A percentile compares a stretch with the other conserved stretches of the same genome.
phyloP scores from a whole-genome alignment of 2,797 vertebrate genomes.

The Selene dorsalis region DNA sequence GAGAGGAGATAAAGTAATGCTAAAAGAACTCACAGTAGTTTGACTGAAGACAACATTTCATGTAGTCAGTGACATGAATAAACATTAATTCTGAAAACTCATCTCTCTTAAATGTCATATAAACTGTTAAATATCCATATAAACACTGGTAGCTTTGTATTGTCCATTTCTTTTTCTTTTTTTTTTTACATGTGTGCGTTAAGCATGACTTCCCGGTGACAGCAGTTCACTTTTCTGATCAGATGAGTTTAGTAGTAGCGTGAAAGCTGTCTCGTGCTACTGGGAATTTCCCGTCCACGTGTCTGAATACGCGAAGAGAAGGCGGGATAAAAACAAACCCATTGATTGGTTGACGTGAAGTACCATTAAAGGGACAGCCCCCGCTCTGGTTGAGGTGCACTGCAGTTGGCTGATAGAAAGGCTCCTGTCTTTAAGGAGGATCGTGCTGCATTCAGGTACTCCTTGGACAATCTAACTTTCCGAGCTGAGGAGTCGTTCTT shows the following conservation, averaged over 20 bases:
- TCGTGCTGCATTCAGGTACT: not conserved
- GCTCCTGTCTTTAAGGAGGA: constrained; percentile 52
- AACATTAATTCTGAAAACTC: not conserved
- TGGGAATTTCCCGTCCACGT: constrained; percentile 89
- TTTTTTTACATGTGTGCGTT: not conserved
- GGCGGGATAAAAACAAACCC: constrained; percentile 84
- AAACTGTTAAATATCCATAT: not conserved
- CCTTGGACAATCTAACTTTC: not conserved
- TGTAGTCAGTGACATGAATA: not conserved
- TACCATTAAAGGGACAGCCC: constrained; percentile 59
- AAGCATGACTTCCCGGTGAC: constrained; percentile 23
- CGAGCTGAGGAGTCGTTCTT: no score
- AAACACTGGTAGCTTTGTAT: no score
- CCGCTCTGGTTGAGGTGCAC: rapidly evolving
- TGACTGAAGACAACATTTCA: not conserved
- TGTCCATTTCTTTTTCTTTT: not conserved
- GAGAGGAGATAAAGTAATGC: not conserved
- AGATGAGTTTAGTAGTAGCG: constrained; percentile 33
- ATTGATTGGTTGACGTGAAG: constrained; percentile 73
- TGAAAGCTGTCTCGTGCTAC: constrained; percentile 70
- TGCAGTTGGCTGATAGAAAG: not conserved
- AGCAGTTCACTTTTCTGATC: constrained; percentile 26
- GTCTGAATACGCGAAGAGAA: constrained; percentile 73
- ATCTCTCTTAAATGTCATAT: not conserved
- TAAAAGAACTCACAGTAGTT: not conserved